A percentile compares a stretch with the other conserved stretches of the same genome.
These are phyloP conservation scores for Hedya salicella DNA, from an alignment of 2,888 invertebrate species.

Conservation along the genomic window DNA sequence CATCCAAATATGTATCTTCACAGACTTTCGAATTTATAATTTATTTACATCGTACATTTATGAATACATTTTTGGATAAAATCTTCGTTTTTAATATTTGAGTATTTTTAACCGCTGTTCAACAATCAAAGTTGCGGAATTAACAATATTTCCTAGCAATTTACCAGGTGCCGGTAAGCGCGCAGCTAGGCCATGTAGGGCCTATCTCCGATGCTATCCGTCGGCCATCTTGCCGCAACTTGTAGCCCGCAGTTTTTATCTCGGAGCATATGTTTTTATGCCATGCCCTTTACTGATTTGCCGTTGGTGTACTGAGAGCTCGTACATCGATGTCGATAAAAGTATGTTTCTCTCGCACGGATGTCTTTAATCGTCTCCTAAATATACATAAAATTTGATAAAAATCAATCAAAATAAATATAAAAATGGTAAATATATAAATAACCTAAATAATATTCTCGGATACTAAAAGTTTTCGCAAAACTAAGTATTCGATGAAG, in stretches of 20 bases:
- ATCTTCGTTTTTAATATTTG: too few species aligned
- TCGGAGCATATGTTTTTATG: constrained; percentile 25
- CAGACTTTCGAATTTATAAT: too few species aligned
- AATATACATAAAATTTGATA: too few species aligned
- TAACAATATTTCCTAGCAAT: constrained; percentile 21
- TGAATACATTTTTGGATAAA: too few species aligned
- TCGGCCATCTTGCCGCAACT: constrained; percentile 31
- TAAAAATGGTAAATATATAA: too few species aligned
- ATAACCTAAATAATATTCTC: too few species aligned
- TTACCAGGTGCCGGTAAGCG: constrained; percentile 1
- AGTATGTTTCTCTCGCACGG: not conserved
- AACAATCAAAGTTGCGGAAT: not conserved
- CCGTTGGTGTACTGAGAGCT: constrained; percentile 3
- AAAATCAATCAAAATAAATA: too few species aligned
- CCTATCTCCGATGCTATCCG: constrained; percentile 34
- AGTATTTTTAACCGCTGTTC: not conserved
- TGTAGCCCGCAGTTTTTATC: constrained; percentile 35
- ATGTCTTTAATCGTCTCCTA: too few species aligned
- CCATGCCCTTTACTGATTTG: constrained; percentile 16
- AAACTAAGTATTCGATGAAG: too few species aligned
- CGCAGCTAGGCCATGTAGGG: constrained; percentile 30
- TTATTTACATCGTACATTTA: too few species aligned
- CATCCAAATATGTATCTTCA: too few species aligned
- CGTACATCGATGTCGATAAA: not conserved
- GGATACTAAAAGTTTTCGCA: too few species aligned